phyloP scores from a whole-genome alignment of 92 coral and sea anemone genomes.

The Meandrina meandrites region DNA sequence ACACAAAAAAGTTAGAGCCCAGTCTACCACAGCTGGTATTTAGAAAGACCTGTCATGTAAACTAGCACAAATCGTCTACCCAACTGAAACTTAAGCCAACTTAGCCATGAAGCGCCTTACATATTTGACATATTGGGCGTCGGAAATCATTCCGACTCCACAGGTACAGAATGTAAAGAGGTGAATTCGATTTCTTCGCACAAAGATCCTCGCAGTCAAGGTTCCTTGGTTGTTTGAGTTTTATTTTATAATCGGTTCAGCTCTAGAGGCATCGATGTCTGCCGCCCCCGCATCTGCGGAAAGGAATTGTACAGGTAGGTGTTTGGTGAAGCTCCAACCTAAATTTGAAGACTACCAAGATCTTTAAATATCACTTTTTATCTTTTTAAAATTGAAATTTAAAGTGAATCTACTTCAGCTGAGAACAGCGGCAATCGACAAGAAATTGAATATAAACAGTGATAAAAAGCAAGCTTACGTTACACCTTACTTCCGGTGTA shows the following conservation, averaged over 20 bases:
- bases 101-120: not conserved
- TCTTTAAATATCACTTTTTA: too few species aligned
- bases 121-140: too few species aligned
- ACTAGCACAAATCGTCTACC: not conserved
- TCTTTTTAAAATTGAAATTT: not conserved
- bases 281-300: not conserved
- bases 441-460: too few species aligned
- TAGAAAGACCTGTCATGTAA: not conserved
- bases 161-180: not conserved
- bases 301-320: not conserved
- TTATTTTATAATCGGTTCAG: not conserved
- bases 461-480: too few species aligned
- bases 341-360: not conserved
- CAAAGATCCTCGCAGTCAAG: not conserved
- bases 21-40: not conserved
- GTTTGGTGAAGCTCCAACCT: not conserved
- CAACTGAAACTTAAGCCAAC: not conserved
- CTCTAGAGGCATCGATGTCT: not conserved
- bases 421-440: not conserved
- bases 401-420: not conserved
- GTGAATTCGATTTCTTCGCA: not conserved
- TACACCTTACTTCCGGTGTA: too few species aligned
- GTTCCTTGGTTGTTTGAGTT: not conserved
- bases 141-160: not conserved
- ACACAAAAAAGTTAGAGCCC: constrained; percentile 19